A percentile compares a stretch with the other conserved stretches of the same genome.
Conservation (phyloP, 2,113 vertebrate species). For the Aphyosemion australe region DNA sequence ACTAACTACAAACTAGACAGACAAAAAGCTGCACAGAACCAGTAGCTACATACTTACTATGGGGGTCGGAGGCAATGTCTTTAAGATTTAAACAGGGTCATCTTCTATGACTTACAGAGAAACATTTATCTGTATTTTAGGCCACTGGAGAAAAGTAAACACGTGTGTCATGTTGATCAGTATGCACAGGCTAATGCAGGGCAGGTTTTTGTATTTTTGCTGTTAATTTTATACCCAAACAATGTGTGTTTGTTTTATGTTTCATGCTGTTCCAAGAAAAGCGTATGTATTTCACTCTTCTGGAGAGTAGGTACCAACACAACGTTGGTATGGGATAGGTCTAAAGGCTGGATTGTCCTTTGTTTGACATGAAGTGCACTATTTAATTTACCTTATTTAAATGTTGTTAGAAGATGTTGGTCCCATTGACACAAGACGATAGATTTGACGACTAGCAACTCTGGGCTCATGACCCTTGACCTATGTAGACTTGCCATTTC, state of each 20-base stretch:
- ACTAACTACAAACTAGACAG: slow-evolving; percentile 62
- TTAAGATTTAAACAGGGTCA: slow-evolving; percentile 79
- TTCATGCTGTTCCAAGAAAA: too few relatives aligned
- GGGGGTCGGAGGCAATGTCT: slow-evolving; percentile 62
- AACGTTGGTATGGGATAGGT: slow-evolving; percentile 85
- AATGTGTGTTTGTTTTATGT: too few relatives aligned
- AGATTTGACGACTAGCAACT: slow-evolving; percentile 85
- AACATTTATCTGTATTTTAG: slow-evolving; percentile 74
- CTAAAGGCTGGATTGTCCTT: slow-evolving; percentile 86
- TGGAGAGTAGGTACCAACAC: slow-evolving; percentile 83
- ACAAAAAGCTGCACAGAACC: slow-evolving; percentile 61
- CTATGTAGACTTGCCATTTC: slow-evolving; percentile 39
- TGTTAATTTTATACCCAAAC: slow-evolving; percentile 11
- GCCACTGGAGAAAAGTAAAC: slow-evolving; percentile 81
- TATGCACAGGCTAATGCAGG: slow-evolving; percentile 67
- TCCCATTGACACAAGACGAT: slow-evolving; percentile 79
- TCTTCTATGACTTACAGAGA: slow-evolving; percentile 85
- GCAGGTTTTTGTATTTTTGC: slow-evolving; percentile 56
- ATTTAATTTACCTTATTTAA: slow-evolving; percentile 98
- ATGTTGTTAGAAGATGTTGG: slow-evolving; percentile 82
- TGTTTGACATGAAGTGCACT: slow-evolving; percentile 97
- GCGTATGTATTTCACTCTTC: slow-evolving; percentile 78
- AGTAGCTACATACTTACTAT: slow-evolving; percentile 7
- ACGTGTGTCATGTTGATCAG: slow-evolving; percentile 53
- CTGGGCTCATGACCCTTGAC: slow-evolving; percentile 78